Evolutionary conservation across 2,797 vertebrate species (phyloP).

Genomic region (Tadarida brasiliensis): DNA sequence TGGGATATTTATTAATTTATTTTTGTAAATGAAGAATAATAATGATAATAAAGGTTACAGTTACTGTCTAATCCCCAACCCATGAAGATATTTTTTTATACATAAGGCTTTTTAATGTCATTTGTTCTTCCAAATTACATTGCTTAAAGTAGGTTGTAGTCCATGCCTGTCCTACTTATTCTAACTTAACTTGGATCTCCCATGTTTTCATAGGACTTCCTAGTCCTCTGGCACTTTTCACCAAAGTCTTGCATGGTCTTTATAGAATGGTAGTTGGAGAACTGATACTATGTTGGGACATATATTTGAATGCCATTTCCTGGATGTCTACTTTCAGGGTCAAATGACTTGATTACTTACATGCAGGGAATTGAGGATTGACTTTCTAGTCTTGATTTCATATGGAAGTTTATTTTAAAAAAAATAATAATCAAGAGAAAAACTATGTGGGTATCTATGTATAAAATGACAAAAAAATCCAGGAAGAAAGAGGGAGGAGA

Average conservation of each 20-base stretch:
- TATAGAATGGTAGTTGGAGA: not conserved
- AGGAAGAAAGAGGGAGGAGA: not conserved
- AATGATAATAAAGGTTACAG: not conserved
- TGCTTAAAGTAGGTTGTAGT: not conserved
- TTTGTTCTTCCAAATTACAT: not conserved
- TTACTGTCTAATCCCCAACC: not conserved
- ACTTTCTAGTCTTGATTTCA: not conserved
- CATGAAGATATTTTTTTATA: not conserved
- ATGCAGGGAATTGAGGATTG: not conserved
- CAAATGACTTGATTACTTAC: not conserved
- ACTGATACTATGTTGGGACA: not conserved
- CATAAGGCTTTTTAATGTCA: not conserved
- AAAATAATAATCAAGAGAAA: not conserved
- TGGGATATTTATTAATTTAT: not conserved
- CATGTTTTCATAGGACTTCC: not conserved
- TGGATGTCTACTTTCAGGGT: not conserved
- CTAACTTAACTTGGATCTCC: not conserved
- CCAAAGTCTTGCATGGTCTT: not conserved
- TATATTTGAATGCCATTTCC: not conserved
- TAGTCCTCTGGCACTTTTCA: not conserved
- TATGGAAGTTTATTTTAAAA: conserved; percentile 2
- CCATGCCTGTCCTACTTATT: not conserved
- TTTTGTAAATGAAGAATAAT: conserved; percentile 30
- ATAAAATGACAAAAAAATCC: not conserved
- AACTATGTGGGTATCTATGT: not conserved